Conservation (phyloP, 2,797 vertebrate species). For the Moxostoma hubbsi region DNA sequence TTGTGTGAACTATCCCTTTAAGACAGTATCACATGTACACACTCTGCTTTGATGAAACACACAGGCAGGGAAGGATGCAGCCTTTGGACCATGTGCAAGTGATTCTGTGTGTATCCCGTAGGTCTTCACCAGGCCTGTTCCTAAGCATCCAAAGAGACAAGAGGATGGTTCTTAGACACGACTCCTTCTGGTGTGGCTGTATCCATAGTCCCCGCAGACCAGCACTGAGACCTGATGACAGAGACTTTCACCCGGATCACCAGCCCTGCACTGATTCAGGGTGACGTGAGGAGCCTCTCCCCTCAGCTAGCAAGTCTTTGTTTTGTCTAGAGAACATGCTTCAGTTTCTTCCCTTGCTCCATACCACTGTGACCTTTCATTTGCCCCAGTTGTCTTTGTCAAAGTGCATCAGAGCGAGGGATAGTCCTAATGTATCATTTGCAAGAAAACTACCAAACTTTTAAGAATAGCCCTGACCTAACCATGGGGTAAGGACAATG, state of each 20-base stretch:
- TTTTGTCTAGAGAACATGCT: slow-evolving; percentile 69
- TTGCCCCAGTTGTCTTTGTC: slow-evolving; percentile 59
- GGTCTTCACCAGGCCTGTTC: neutral
- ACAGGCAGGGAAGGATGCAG: neutral
- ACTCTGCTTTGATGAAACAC: too few relatives aligned
- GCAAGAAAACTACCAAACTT: slow-evolving; percentile 64
- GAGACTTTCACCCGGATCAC: slow-evolving; percentile 76
- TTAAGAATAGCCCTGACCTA: slow-evolving; percentile 35
- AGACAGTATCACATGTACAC: too few relatives aligned
- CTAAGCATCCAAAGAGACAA: neutral
- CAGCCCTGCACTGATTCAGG: slow-evolving; percentile 69
- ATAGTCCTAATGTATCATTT: slow-evolving; percentile 56
- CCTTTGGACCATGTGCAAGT: neutral
- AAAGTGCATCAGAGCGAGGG: slow-evolving; percentile 53
- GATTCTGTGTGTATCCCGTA: neutral
- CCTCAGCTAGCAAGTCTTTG: slow-evolving; percentile 69
- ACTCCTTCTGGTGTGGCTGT: neutral
- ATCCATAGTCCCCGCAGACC: slow-evolving; percentile 34
- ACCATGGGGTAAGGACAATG: slow-evolving; percentile 38
- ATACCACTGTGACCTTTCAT: slow-evolving; percentile 68
- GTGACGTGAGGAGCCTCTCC: slow-evolving; percentile 74
- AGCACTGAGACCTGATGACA: slow-evolving; percentile 65
- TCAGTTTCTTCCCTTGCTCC: slow-evolving; percentile 53
- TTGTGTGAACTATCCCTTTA: too few relatives aligned
- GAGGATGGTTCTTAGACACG: neutral